A percentile compares a stretch with the other conserved stretches of the same genome.
These are phyloP conservation scores for Autographa pulchrina DNA, from an alignment of 2,888 invertebrate genomes.

Conservation along the genomic window DNA sequence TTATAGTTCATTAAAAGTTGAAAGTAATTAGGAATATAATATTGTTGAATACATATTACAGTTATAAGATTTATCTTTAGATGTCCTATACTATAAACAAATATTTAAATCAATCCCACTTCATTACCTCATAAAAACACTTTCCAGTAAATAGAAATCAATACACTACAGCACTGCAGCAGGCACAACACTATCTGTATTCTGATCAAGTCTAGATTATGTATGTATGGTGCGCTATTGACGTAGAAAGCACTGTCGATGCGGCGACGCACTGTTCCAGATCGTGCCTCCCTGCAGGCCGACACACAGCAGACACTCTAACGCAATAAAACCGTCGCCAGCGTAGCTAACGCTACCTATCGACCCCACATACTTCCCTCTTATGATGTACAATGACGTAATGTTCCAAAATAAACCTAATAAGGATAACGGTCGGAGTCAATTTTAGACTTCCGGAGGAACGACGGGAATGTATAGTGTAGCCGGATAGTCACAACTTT, in stretches of 20 bases:
- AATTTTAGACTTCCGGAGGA: slow-evolving; percentile 71
- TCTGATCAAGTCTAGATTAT: slow-evolving; percentile 56
- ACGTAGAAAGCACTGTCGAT: slow-evolving; percentile 61
- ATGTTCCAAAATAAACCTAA: slow-evolving; percentile 88
- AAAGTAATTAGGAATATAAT: not conserved
- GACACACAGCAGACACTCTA: slow-evolving; percentile 51
- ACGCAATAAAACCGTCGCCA: slow-evolving; percentile 65
- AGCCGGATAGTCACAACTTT: slow-evolving; percentile 16
- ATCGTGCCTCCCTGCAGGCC: slow-evolving; percentile 56
- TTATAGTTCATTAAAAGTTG: too few relatives aligned
- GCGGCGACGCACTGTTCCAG: slow-evolving; percentile 60
- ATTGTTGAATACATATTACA: not conserved
- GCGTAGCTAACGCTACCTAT: slow-evolving; percentile 60
- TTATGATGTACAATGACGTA: slow-evolving; percentile 83
- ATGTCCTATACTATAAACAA: slow-evolving; percentile 1
- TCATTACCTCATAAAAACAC: slow-evolving; percentile 25
- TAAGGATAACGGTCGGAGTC: slow-evolving; percentile 76
- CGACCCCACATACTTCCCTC: slow-evolving; percentile 69
- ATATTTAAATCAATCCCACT: slow-evolving; percentile 10
- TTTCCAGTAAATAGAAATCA: slow-evolving; percentile 29
- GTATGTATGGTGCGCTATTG: slow-evolving; percentile 36
- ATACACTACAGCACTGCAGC: slow-evolving; percentile 64
- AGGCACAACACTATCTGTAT: slow-evolving; percentile 53
- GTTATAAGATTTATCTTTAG: not conserved
- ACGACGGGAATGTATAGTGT: slow-evolving; percentile 30